Evolutionary conservation across 2,113 vertebrate genomes (phyloP).

Genomic region (Hippocampus mohnikei): DNA sequence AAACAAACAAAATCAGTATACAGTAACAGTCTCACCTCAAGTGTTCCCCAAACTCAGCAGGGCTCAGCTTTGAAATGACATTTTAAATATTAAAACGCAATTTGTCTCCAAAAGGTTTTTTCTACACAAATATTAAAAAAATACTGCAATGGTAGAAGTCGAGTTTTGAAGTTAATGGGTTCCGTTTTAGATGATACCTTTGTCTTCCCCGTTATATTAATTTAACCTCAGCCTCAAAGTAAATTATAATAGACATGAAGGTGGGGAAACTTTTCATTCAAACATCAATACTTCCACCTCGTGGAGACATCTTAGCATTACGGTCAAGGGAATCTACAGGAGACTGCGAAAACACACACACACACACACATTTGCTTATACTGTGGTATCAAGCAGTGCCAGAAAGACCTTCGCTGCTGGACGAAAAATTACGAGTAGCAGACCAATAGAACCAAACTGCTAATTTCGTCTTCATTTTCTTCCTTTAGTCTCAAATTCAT

Average conservation of each 20-base stretch:
- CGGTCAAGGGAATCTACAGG: neutral
- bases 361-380: too few relatives aligned
- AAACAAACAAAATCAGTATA: neutral
- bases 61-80: neutral
- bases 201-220: neutral
- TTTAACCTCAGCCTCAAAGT: neutral
- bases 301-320: conserved; percentile 26
- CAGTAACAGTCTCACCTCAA: neutral
- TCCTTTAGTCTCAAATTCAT: too few relatives aligned
- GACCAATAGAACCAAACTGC: too few relatives aligned
- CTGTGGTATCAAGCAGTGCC: too few relatives aligned
- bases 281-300: conserved; percentile 15
- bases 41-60: neutral
- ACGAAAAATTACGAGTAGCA: too few relatives aligned
- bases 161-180: neutral
- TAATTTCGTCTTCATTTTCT: too few relatives aligned
- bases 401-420: too few relatives aligned
- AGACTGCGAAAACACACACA: too few relatives aligned
- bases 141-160: neutral
- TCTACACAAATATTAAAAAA: neutral
- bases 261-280: neutral
- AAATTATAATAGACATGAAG: neutral
- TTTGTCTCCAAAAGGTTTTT: neutral
- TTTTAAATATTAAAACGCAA: conserved; percentile 4
- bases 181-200: neutral